Evolutionary conservation across 2,113 vertebrate genomes (phyloP), one percentile per base, ranked within the genome.

Genomic region (Acrocephalus kingi): DNA sequence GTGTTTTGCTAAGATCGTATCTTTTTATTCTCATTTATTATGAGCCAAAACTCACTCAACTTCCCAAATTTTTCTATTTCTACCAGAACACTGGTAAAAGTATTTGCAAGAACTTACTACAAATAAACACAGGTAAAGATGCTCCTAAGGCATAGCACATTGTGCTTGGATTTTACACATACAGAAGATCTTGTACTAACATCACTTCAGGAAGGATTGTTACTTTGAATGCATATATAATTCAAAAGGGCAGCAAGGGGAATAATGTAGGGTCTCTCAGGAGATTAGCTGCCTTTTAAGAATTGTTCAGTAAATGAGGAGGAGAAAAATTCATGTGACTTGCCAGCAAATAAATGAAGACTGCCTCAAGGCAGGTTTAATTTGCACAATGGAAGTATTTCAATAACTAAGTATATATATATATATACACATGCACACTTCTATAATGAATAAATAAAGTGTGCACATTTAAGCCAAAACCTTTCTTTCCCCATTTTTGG

Each of bases 361-460:
- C 23, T 74, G 87, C 90, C 92, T 90, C 37, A 66, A 94, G 90
- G 82, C 18, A 22, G 49, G 51, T 85, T 95, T 94, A 95, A 96
- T 94, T 87, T 86, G 76, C 37, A 94, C 78, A 92, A 80, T 73
- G 79, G 93, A 94, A 97, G 72, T 41, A 90, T 76, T 92, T 93
- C 64, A 90, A 7, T 88, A 92, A 81, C 31, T 87, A 90, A 79
- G 30, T 61, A 86, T 67, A 82, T 73, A 84, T 15, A 84, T 23
- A 59, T 15, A 84, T 15, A 84, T 23, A 59, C 12, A 75, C 11
- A 80, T 0, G 5, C 19, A 77, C 37, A 21, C 18, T 90, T 90
- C 56, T 55, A 86, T 45, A 95, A 90, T 48, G 79, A 73, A 93
- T 28, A 94, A 92, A 83, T 31, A 64, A 77, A 88, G 55, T 83